A percentile compares a stretch with the other conserved stretches of the same genome.
phyloP scores from a whole-genome alignment of 2,113 vertebrate species.

The Chascanopsetta lugubris region DNA sequence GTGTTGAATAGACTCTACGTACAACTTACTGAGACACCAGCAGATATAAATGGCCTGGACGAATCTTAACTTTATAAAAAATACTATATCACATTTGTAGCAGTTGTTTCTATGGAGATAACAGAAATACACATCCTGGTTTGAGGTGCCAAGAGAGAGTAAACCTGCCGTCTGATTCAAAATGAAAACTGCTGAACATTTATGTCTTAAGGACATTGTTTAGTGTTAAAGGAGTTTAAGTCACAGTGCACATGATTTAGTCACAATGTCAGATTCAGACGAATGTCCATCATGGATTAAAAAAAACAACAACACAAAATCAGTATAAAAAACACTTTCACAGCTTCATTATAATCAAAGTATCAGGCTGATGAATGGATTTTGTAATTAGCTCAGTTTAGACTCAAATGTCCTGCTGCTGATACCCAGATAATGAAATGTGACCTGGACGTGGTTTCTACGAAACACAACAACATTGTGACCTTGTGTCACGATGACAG shows the following conservation, averaged over 20 bases:
- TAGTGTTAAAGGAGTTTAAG: conserved; percentile 35
- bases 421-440: conserved; percentile 1
- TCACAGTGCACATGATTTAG: background rate
- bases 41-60: background rate
- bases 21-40: background rate
- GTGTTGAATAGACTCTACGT: background rate
- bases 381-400: conserved; percentile 9
- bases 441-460: conserved; percentile 2
- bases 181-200: background rate
- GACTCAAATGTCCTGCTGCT: background rate
- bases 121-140: background rate
- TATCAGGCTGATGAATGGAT: conserved; percentile 1
- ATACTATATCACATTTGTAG: too few species aligned
- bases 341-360: conserved; percentile 41
- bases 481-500: background rate
- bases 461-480: background rate
- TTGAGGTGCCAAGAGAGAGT: background rate
- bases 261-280: conserved; percentile 7
- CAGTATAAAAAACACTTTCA: conserved; percentile 32
- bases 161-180: background rate
- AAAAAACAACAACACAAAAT: background rate
- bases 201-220: background rate
- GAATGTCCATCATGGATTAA: background rate
- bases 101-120: background rate
- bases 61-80: background rate